Evolutionary conservation across 2,888 invertebrate genomes (phyloP).

Genomic region (Heteropelma amictum): DNA sequence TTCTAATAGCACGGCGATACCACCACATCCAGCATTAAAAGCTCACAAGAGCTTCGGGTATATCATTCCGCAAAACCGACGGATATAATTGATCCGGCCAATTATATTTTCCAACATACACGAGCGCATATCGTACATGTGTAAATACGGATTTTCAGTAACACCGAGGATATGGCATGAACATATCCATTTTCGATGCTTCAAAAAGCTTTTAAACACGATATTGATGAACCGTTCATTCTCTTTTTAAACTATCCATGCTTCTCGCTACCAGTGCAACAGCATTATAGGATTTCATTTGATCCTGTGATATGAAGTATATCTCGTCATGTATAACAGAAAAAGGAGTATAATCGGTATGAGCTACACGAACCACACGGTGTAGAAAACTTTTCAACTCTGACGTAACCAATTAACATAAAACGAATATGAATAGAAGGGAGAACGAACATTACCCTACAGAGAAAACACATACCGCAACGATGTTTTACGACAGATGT

Average conservation of each 20-base stretch:
- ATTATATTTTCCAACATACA: background rate
- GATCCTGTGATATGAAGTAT: background rate
- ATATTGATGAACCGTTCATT: background rate
- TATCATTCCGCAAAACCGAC: background rate
- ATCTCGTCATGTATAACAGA: too few species aligned
- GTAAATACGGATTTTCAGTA: background rate
- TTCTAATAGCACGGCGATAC: too few species aligned
- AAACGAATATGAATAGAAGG: constrained; percentile 7
- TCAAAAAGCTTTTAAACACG: background rate
- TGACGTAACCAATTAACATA: background rate
- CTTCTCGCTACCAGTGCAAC: background rate
- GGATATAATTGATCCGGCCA: background rate
- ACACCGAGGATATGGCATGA: too few species aligned
- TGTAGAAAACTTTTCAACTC: background rate
- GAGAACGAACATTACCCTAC: constrained; percentile 2
- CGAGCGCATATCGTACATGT: background rate
- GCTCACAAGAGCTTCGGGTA: background rate
- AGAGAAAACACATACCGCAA: constrained; percentile 31
- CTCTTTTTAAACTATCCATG: background rate
- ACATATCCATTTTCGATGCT: too few species aligned
- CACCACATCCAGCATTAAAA: too few species aligned
- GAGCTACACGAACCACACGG: too few species aligned
- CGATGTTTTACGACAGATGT: constrained; percentile 45
- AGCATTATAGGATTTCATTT: background rate
- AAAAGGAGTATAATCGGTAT: background rate